Conservation (phyloP, 2,113 vertebrate species). For the Lycaon pictus region DNA sequence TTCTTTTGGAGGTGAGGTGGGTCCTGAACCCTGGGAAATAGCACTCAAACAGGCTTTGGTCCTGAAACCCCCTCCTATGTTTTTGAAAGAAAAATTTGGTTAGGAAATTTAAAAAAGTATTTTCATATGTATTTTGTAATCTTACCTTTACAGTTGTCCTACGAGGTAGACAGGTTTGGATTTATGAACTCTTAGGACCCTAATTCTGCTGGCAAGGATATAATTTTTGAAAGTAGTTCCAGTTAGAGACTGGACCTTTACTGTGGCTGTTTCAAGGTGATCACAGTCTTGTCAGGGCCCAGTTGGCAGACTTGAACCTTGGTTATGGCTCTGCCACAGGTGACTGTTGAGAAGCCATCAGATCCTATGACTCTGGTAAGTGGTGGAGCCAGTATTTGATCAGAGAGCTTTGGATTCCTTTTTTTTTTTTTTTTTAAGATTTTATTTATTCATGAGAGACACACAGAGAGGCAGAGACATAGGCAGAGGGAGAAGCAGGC, state of each 20-base stretch:
- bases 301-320: background rate
- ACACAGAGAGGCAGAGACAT: too few relatives aligned
- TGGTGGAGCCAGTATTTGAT: background rate
- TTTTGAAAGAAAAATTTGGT: background rate
- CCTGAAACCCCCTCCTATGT: background rate
- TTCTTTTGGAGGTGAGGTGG: background rate
- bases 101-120: background rate
- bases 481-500: too few relatives aligned
- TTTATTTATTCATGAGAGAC: too few relatives aligned
- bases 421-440: too few relatives aligned
- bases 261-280: background rate
- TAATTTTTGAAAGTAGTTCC: background rate
- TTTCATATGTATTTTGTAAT: background rate
- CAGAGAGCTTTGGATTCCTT: background rate
- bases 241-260: background rate
- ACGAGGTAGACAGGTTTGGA: background rate
- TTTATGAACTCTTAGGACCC: background rate
- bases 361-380: background rate
- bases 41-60: background rate
- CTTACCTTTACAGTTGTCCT: background rate
- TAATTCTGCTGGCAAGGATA: background rate
- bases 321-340: background rate
- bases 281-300: background rate
- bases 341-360: background rate
- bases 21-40: background rate